Percentiles rank a stretch among this genome's conserved stretches.
phyloP scores from a whole-genome alignment of 1,140 invertebrate species.

The Spodoptera litura region DNA sequence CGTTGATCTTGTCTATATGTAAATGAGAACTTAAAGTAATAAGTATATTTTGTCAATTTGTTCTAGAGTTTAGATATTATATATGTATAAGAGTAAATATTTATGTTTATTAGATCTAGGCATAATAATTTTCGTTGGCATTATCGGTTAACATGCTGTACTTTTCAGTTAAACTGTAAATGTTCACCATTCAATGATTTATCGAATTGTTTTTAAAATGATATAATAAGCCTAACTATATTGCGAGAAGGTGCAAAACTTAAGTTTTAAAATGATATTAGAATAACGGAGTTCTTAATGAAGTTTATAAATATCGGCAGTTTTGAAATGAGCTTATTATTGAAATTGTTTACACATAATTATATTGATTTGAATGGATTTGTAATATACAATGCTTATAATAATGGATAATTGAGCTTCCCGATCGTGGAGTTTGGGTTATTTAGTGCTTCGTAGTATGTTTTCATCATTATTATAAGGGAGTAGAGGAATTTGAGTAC shows the following conservation, averaged over 20 bases:
- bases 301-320: conserved; percentile 23
- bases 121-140: conserved; percentile 34
- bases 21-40: conserved; percentile 67
- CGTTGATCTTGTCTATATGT: conserved; percentile 74
- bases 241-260: conserved; percentile 42
- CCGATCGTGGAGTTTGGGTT: conserved; percentile 54
- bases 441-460: conserved; percentile 61
- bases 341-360: conserved; percentile 35
- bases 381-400: conserved; percentile 56
- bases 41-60: conserved; percentile 83
- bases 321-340: conserved; percentile 44
- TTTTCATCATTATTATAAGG: conserved; percentile 55
- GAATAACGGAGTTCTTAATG: conserved; percentile 28
- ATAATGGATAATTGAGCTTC: conserved; percentile 55
- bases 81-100: conserved; percentile 74
- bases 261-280: conserved; percentile 33
- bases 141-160: conserved; percentile 45
- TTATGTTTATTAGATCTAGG: conserved; percentile 64
- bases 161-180: conserved; percentile 53
- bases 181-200: conserved; percentile 38
- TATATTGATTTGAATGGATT: conserved; percentile 44
- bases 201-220: conserved; percentile 18
- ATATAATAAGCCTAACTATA: conserved; percentile 36
- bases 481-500: conserved; percentile 41
- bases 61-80: conserved; percentile 74